A percentile compares a stretch with the other conserved stretches of the same genome.
phyloP scores from a whole-genome alignment of 1,140 invertebrate genomes.

The Lepidurus packardi region DNA sequence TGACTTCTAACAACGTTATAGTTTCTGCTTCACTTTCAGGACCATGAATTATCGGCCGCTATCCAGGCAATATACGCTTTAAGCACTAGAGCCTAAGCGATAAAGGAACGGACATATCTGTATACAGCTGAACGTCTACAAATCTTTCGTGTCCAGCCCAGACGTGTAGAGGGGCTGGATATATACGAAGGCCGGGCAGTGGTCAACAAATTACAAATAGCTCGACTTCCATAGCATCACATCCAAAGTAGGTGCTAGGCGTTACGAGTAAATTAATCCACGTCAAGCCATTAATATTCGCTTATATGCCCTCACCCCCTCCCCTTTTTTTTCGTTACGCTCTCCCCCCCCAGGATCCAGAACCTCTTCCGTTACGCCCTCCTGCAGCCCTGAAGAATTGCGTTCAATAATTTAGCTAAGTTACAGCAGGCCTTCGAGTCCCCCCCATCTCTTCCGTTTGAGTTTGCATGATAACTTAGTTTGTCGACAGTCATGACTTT shows the following conservation, averaged over 20 bases:
- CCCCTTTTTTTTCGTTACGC: neutral
- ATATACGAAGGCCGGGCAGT: neutral
- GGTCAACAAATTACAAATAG: slow-evolving; percentile 11
- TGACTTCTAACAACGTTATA: no score
- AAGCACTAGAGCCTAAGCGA: no score
- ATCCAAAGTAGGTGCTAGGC: neutral
- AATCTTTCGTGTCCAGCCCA: neutral
- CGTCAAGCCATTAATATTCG: slow-evolving; percentile 10
- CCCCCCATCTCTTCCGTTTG: neutral
- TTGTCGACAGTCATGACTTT: neutral
- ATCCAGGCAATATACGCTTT: no score
- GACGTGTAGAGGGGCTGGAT: neutral
- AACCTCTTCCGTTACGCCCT: neutral
- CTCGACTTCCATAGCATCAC: neutral
- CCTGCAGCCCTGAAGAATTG: neutral
- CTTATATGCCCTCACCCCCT: neutral
- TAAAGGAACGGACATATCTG: no score
- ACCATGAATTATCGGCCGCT: no score
- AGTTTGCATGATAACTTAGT: neutral
- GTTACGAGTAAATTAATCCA: neutral
- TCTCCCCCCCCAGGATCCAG: neutral
- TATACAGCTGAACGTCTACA: neutral
- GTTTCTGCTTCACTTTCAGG: no score
- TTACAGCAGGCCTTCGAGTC: slow-evolving; percentile 1
- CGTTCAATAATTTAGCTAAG: slow-evolving; percentile 18